Base-by-base conservation (phyloP, 2,113 vertebrate species). In the Micromys minutus region DNA sequence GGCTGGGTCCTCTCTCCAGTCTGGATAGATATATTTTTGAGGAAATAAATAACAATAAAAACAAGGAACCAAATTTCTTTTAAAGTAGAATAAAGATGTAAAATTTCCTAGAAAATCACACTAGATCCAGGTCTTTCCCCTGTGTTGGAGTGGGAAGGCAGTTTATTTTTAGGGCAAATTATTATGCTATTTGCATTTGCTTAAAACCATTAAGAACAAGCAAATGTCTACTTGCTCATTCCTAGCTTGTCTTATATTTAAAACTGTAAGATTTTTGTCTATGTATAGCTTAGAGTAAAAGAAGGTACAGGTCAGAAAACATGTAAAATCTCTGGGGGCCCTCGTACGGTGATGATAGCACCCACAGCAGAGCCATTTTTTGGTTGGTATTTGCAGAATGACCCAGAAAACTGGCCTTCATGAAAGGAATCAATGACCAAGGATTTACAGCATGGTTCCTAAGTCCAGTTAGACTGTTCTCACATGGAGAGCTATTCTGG, bases 21-120 rank as follows among this genome's bases (percentile, higher is more conserved):
- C 24, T 75, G 42, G 45, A 52, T 34, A 76, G 47, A 34, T 50
- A n/a, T 55, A 19, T 63, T 79, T 96, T 76, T 92, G 4, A 75
- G 21, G 39, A 42, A 63, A 92, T 71, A 90, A 75, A 85, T 63
- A 92, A 95, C 84, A 87, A 63, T 87, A 34, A 95, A 97, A 94
- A 80, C 26, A 71, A 89, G 24, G 42, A 75, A 75, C 42, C 26
- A 93, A 47, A 45, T 67, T 63, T 7, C 10, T 52, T 52, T 52
- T 52, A 9, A 52, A 77, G 12, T 91, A 57, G 72, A 90, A 65
- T 69, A 52, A 93, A 75, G 85, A 79, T 93, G 69, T 71, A 86
- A 92, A 96, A 89, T 26, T 91, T 93, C 57, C 91, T 94, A 89
- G 77, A 91, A 96, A 97, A 89, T 94, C 77, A 95, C 2, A 16